phyloP scores from a whole-genome alignment of 2,888 invertebrate species.

The Perithous albicinctus region DNA sequence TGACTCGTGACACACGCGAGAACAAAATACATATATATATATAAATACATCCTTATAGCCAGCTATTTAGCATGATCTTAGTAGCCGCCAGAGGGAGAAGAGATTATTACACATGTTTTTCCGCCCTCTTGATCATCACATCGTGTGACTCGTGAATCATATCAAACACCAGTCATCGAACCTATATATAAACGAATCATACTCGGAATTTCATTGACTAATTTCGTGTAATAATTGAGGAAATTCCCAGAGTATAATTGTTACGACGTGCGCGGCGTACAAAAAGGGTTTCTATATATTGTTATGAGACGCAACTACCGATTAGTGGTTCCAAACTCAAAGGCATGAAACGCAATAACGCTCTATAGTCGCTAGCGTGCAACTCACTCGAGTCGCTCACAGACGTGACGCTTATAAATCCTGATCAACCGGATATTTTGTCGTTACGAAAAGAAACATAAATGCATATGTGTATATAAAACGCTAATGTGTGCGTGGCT shows the following conservation, averaged over 20 bases:
- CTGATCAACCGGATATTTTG: constrained; percentile 37
- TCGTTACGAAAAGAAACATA: constrained; percentile 3
- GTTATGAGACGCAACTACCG: background rate
- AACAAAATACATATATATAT: too few species aligned
- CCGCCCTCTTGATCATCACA: background rate
- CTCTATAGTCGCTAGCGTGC: background rate
- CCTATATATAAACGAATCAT: background rate
- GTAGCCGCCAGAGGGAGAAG: background rate
- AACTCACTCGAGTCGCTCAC: constrained; percentile 2
- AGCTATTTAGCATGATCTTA: constrained; percentile 32
- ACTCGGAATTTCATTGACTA: background rate
- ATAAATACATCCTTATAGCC: constrained; percentile 30
- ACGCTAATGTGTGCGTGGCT: constrained; percentile 13
- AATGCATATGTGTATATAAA: constrained; percentile 9
- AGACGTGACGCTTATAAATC: constrained; percentile 28
- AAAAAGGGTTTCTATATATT: background rate
- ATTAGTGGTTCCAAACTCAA: background rate
- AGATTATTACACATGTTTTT: constrained; percentile 20
- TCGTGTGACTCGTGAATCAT: background rate
- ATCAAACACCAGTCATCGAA: background rate
- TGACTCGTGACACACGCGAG: constrained; percentile 39
- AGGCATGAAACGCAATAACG: background rate
- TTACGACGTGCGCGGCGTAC: background rate
- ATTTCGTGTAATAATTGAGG: background rate
- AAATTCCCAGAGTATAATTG: background rate